Base-by-base conservation (phyloP, 2,888 invertebrate genomes). In the Oxytorus armatus region DNA sequence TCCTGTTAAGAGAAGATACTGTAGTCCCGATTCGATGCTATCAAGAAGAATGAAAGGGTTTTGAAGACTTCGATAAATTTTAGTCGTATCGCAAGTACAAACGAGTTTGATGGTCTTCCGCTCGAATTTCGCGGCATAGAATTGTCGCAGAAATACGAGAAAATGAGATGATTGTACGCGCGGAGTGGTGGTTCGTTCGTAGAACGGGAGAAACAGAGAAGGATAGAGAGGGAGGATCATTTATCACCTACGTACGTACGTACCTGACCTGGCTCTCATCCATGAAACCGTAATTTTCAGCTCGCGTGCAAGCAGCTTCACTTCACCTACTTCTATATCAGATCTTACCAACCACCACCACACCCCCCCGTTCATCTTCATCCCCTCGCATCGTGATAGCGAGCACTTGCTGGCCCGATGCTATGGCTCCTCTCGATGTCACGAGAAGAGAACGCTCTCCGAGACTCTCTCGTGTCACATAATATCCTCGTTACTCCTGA, bases 261-360 rank as follows among this genome's bases (percentile, higher is more conserved):
- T 73, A 79, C 76, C 76, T 79, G 78, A 78, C 74, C 74, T 78
- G 79, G 70, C 76, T 55, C 61, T 53, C 63, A 55, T 79, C 79
- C 79, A 79, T 79, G 75, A 76, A 75, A 75, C 79, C 79, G 75
- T 76, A 79, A 79, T 76, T 79, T 79, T 69, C 76, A 76, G 79
- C 76, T 77, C 77, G 79, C 75, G 75, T 75, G 75, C 66, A 61
- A 69, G 68, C 69, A 55, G 65, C 74, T 65, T 70, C 49, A 51
- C 63, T 63, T 21, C 76, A 69, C 53, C 76, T 53, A 69, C 68
- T 70, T 77, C 63, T 57, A 69, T 49, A 29, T 44, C 55, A n/a
- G 44, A 55, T 76, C 39, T 39, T 66, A 16, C 61, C 4, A 49
- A 8, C 25, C 39, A 49, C 23, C 23, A 23, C 21, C 29, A 16